Evolutionary conservation across 2,888 invertebrate genomes (phyloP).

Genomic region (Orchesellides sinensis): DNA sequence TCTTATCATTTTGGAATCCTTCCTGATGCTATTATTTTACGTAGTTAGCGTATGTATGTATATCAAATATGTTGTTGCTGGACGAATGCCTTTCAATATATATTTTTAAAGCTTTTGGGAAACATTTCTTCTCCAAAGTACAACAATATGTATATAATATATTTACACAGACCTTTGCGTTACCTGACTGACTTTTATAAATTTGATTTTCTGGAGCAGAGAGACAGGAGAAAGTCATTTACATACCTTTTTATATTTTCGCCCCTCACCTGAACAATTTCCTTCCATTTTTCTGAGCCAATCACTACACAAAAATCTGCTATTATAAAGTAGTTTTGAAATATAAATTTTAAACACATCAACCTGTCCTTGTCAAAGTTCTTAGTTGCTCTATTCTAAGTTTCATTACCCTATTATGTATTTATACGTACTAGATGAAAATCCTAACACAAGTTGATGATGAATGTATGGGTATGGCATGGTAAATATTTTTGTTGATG

Average conservation of each 20-base stretch:
- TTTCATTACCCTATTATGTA: constrained; percentile 1
- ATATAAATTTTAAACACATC: not conserved
- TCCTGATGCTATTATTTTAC: constrained; percentile 29
- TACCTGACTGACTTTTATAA: constrained; percentile 6
- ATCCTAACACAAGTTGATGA: not conserved
- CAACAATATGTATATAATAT: constrained; percentile 1
- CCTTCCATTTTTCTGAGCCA: constrained; percentile 5
- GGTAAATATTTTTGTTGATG: not conserved
- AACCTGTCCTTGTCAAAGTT: constrained; percentile 10
- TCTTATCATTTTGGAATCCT: not conserved
- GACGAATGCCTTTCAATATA: constrained; percentile 59
- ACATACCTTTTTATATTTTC: not conserved
- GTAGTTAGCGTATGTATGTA: not conserved
- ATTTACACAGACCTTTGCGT: constrained; percentile 10
- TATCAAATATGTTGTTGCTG: constrained; percentile 48
- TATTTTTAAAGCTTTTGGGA: constrained; percentile 56
- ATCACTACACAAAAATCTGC: not conserved
- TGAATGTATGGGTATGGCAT: constrained; percentile 5
- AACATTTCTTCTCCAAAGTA: not conserved
- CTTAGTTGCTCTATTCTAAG: no score
- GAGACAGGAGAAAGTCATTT: not conserved
- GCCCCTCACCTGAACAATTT: no score
- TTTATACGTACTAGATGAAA: no score
- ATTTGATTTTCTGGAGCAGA: not conserved
- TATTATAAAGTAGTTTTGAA: not conserved